Evolutionary conservation across 2,888 invertebrate species (phyloP), one percentile per base, ranked within the genome.

Genomic region (Argyresthia albistria): DNA sequence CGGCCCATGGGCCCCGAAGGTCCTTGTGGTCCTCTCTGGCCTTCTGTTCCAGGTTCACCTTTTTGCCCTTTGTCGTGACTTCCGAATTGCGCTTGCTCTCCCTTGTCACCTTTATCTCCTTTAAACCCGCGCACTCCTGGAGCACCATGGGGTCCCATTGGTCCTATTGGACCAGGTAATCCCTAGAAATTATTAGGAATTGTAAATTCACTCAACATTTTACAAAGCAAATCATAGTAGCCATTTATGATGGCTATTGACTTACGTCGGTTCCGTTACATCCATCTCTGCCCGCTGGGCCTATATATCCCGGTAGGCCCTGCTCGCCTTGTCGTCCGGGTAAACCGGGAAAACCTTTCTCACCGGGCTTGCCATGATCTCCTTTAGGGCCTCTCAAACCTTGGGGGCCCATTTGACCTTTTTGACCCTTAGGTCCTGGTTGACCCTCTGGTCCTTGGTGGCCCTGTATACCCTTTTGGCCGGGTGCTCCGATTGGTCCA

Each of bases 241-340:
- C 3, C n/a, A 36, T 9, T 9, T 36, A 36, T 9, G 10, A n/a
- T 36, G 39, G n/a, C 39, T 37, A 14, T 53, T 53, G 59, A 88
- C 91, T 90, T 89, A 96, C 96, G 77, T 97, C 97, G 52, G 97
- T 96, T 67, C 98, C 98, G 69, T 98, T 98, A 71, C 98, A 99
- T 9, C 98, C 99, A 71, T 98, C 97, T 64, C 93, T 86, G 51
- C 98, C 98, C 43, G 95, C 92, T 46, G 91, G 83, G 61, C 97
- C 97, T n/a, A 94, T 88, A 0, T 88, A 67, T 50, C 97, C 95
- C 0, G 89, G 63, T 53, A 89, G 89, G 37, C 95, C 95, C 69
- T 89, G 91, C 55, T 90, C 70, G 55, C 95, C 95, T 15, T 92
- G 93, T 56, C 51, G 54, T 49, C 95, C 95, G 63, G 91, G 89